Conservation (phyloP, 2,888 invertebrate genomes). For the Plagodis pulveraria region DNA sequence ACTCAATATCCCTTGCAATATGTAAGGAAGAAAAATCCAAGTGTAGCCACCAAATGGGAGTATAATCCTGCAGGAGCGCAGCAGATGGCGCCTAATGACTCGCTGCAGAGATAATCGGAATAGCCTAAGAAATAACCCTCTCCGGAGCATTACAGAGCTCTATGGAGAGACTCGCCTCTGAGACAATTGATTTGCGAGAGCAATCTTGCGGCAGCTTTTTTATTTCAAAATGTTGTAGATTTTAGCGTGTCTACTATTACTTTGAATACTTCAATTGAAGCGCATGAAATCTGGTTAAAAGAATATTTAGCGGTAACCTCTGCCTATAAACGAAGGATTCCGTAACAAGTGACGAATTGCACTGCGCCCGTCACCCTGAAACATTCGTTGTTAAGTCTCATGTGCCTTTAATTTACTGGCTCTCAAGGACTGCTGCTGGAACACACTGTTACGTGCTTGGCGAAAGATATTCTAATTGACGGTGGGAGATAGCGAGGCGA, state of each 20-base stretch:
- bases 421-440: no score
- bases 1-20: constrained; percentile 23
- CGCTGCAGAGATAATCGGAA: constrained; percentile 55
- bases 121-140: constrained; percentile 53
- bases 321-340: no score
- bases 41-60: constrained; percentile 48
- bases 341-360: no score
- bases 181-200: constrained; percentile 34
- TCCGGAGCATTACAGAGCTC: constrained; percentile 41
- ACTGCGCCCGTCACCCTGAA: no score
- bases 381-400: no score
- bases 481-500: no score
- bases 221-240: constrained; percentile 1
- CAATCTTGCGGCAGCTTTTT: constrained; percentile 11
- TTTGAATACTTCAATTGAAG: no score
- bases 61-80: constrained; percentile 50
- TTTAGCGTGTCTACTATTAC: not conserved
- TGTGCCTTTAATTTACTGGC: no score
- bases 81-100: constrained; percentile 61
- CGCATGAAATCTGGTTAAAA: no score
- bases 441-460: no score
- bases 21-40: constrained; percentile 30
- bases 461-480: no score
- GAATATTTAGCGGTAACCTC: no score
- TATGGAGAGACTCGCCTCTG: constrained; percentile 36